Base-by-base conservation (phyloP, 1,140 invertebrate genomes). In the Ips typographus region DNA sequence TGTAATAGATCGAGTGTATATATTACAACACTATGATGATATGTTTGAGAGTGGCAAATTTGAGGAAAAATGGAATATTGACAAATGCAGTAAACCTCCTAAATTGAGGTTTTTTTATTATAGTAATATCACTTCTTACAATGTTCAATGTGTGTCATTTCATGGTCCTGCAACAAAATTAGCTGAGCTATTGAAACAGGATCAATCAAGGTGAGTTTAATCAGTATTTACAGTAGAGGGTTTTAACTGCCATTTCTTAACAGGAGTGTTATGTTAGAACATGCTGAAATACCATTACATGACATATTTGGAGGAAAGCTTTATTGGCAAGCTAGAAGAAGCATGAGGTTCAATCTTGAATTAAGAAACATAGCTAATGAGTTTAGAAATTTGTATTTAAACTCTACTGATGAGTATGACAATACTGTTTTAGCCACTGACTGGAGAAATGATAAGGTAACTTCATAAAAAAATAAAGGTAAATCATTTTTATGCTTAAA, bases 201-300 rank as follows among this genome's bases (percentile, higher is more conserved):
- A 47, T 37, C n/a, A 44, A 41, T 59, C 39, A 3, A 43, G 51
- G 57, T 57, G 41, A 40, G 41, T 58, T 58, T 39, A 42, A 58
- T 7, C 3, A 59, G 6, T 8, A n/a, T 40, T 8, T 59, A n/a
- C n/a, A 55, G 52, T 55, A 2, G 5, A 22, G 2, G 6, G 44
- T 49, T 8, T 22, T 49, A 49, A 49, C 7, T 49, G 44, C 2
- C 6, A 8, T 0, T 47, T 67, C 4, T 7, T 59, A 57, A 65
- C 53, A 90, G 87, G 71, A 86, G 87, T 42, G 83, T 95, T 39
- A 89, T 95, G 82, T 85, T 98, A 74, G 88, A 93, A 73, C 88
- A 92, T 79, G 94, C 93, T 56, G 96, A 98, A 83, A 91, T 94
- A 43, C 86, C 94, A 6, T 82, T 98, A 36, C 95, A 98, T 80